Evolutionary conservation across 2,888 invertebrate species (phyloP), one percentile per base, ranked within the genome.

Genomic region (Tetrapedia diversipes): DNA sequence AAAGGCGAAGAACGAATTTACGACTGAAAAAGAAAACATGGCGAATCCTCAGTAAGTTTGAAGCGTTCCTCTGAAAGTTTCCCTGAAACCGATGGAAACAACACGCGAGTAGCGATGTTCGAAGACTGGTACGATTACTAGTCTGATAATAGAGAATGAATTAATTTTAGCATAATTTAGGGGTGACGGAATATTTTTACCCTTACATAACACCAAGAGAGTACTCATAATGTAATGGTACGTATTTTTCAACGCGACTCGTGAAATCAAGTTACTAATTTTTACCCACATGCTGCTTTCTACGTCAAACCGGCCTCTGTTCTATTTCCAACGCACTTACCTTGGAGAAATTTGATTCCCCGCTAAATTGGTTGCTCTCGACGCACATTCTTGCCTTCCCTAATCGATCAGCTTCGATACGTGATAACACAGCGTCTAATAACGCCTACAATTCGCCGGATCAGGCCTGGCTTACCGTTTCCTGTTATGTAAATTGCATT

Each of bases 401-500:
- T 0, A 16, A 57, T 57, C 53, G 47, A 57, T 64, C 53, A n/a
- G 24, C 37, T 45, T 54, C 56, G 45, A 39, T 61, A 60, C 59
- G 27, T 27, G 61, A 63, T 57, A 64, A 49, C 61, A 49, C 61
- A 64, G 32, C 27, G 34, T 45, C 37, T 49, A 22, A 54, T 61
- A 53, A 71, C 54, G 56, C 49, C 34, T 32, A 53, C 66, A 19
- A 66, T 67, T 71, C 57, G 39, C 56, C 16, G 56, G 49, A 59
- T 75, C 65, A 22, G 47, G 61, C 63, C 57, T 63, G 68, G 53
- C 51, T 37, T 71, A 69, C 60, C 63, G 61, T 86, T 85, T 86
- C 86, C 83, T 82, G 84, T 86, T 81, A 85, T 79, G 85, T 80
- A 85, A 83, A 84, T 86, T 78, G 61, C 73, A 72, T 73, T 80